Percentiles rank a stretch among this genome's conserved stretches.
Evolutionary conservation across 2,797 vertebrate genomes (phyloP).

Genomic region (Pipistrellus pygmaeus): DNA sequence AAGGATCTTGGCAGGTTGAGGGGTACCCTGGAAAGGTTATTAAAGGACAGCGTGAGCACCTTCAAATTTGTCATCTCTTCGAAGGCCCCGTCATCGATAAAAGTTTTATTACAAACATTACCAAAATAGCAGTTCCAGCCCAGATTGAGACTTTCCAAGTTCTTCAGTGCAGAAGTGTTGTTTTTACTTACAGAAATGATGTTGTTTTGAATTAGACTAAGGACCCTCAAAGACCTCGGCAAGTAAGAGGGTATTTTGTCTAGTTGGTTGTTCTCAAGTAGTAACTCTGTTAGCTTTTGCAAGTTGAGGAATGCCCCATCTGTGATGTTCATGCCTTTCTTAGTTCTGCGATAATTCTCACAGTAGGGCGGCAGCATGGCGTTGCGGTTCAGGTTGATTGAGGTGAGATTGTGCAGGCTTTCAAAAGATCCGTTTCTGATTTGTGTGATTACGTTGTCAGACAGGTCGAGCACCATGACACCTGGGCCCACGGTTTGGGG

Average conservation of each 20-base stretch:
- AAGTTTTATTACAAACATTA: constrained; percentile 45
- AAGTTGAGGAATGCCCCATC: constrained; percentile 81
- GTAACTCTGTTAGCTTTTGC: constrained; percentile 79
- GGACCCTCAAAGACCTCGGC: constrained; percentile 77
- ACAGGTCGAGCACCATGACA: constrained; percentile 80
- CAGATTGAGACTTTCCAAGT: constrained; percentile 73
- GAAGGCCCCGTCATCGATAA: constrained; percentile 67
- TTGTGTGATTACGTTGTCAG: constrained; percentile 78
- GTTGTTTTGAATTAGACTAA: constrained; percentile 84
- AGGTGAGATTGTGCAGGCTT: constrained; percentile 79
- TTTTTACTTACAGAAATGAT: constrained; percentile 76
- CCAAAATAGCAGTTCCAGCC: constrained; percentile 83
- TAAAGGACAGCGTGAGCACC: constrained; percentile 76
- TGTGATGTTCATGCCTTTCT: constrained; percentile 77
- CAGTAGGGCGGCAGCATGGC: constrained; percentile 29
- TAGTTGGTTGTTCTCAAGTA: constrained; percentile 84
- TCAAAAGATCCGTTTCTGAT: constrained; percentile 80
- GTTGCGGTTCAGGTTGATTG: constrained; percentile 83
- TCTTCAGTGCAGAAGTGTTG: constrained; percentile 71
- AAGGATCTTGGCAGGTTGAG: constrained; percentile 70
- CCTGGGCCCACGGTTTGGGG: constrained; percentile 76
- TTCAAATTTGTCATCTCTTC: background rate
- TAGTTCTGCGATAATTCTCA: constrained; percentile 48
- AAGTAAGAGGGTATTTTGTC: constrained; percentile 81
- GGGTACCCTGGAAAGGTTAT: constrained; percentile 78